Percentiles rank a stretch among this genome's conserved stretches.
Conservation (phyloP, 2,113 vertebrate species). For the Channa maculata region DNA sequence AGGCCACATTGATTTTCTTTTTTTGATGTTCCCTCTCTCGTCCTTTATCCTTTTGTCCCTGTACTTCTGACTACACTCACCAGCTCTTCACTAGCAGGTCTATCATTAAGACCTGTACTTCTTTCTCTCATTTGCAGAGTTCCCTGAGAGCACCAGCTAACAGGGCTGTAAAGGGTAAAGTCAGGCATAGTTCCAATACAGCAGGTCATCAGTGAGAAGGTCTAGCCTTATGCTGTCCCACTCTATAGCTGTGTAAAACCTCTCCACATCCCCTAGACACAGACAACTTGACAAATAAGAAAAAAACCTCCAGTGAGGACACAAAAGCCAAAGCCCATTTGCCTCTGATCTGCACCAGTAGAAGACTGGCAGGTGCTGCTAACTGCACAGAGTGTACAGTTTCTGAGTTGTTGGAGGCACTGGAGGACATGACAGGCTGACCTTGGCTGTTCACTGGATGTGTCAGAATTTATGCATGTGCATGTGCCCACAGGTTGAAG, state of each 20-base stretch:
- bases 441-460: conserved; percentile 42
- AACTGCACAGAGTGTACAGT: conserved; percentile 35
- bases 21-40: conserved; percentile 67
- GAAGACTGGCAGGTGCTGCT: conserved; percentile 20
- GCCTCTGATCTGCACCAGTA: conserved; percentile 25
- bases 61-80: conserved; percentile 18
- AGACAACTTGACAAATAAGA: neutral
- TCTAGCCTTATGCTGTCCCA: conserved; percentile 15
- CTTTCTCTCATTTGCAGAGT: conserved; percentile 33
- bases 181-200: conserved; percentile 26
- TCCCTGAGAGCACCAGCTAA: conserved; percentile 34
- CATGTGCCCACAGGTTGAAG: conserved; percentile 2
- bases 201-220: conserved; percentile 30
- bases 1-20: conserved; percentile 74
- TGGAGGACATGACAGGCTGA: conserved; percentile 15
- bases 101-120: conserved; percentile 25
- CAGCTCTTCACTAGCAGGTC: conserved; percentile 23
- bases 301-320: neutral
- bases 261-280: conserved; percentile 9
- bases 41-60: conserved; percentile 34
- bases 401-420: conserved; percentile 29
- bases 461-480: conserved; percentile 1
- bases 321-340: conserved; percentile 24
- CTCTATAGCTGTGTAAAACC: conserved; percentile 17
- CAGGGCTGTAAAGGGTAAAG: conserved; percentile 25